A percentile compares a stretch with the other conserved stretches of the same genome.
Conservation (phyloP, 2,797 vertebrate genomes). For the Epinephelus malabaricus region DNA sequence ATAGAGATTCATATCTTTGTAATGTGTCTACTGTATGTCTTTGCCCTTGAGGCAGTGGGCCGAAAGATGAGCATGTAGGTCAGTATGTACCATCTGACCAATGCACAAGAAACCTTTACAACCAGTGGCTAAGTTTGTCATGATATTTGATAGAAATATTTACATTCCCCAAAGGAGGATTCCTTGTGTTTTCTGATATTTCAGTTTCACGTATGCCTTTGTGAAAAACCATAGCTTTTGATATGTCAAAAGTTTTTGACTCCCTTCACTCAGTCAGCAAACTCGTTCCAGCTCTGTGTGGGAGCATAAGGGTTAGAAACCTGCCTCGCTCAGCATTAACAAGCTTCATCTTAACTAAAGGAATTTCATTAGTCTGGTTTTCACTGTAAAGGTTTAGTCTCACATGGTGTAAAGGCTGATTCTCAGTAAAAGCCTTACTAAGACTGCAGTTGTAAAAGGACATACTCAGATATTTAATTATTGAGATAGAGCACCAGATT, state of each 20-base stretch:
- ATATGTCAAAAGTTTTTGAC: not conserved
- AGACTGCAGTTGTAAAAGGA: not conserved
- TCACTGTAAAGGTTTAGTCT: conserved; percentile 17
- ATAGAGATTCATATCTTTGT: not conserved
- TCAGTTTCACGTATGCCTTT: too few species aligned
- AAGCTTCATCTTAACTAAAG: conserved; percentile 7
- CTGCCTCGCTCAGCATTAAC: conserved; percentile 6
- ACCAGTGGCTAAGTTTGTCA: not conserved
- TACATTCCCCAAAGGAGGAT: not conserved
- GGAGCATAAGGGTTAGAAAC: not conserved
- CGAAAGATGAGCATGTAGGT: not conserved
- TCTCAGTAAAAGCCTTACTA: not conserved
- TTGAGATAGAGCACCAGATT: not conserved
- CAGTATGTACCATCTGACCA: not conserved
- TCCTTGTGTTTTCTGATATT: not conserved
- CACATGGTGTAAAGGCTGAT: conserved; percentile 18
- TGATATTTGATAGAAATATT: not conserved
- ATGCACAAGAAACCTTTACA: not conserved
- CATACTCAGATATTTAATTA: too few species aligned
- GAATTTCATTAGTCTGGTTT: conserved; percentile 42
- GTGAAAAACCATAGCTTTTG: not conserved
- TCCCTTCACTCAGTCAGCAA: not conserved
- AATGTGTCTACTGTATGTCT: not conserved
- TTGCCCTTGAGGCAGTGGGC: not conserved
- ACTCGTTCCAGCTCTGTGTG: conserved; percentile 2